phyloP scores from a whole-genome alignment of 1,140 invertebrate genomes.

The Cryptotermes secundus region DNA sequence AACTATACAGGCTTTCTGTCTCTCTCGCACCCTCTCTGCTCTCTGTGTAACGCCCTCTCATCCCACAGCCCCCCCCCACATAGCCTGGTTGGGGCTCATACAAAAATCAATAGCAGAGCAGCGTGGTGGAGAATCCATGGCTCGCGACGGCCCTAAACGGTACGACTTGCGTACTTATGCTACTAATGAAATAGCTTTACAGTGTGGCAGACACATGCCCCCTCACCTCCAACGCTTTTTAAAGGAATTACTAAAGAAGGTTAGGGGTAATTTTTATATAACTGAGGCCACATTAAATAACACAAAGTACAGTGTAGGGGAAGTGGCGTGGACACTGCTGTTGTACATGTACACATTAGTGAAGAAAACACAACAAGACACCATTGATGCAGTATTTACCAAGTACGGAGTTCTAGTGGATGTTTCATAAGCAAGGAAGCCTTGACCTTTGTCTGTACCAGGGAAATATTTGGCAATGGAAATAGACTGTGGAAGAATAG shows the following conservation, averaged over 20 bases:
- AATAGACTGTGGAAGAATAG: neutral
- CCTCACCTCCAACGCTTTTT: no score
- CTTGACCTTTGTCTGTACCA: no score
- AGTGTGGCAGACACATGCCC: neutral
- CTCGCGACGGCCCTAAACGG: neutral
- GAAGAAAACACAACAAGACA: no score
- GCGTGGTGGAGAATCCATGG: constrained; percentile 1
- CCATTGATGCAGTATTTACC: no score
- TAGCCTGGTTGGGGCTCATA: neutral
- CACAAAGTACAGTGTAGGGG: no score
- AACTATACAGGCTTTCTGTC: neutral
- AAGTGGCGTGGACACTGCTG: no score
- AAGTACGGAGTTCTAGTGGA: no score
- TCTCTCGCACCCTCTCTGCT: neutral
- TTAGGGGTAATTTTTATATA: neutral
- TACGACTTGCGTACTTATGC: neutral
- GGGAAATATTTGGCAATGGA: neutral
- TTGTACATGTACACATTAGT: no score
- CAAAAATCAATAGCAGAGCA: constrained; percentile 33
- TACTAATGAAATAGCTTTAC: neutral
- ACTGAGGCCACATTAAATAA: neutral
- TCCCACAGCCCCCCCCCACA: neutral
- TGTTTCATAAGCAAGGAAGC: no score
- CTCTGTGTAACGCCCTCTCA: constrained; percentile 22
- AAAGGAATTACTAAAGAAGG: no score